A percentile compares a stretch with the other conserved stretches of the same genome.
phyloP scores from a whole-genome alignment of 2,888 invertebrate genomes.

The Nymphalis urticae region DNA sequence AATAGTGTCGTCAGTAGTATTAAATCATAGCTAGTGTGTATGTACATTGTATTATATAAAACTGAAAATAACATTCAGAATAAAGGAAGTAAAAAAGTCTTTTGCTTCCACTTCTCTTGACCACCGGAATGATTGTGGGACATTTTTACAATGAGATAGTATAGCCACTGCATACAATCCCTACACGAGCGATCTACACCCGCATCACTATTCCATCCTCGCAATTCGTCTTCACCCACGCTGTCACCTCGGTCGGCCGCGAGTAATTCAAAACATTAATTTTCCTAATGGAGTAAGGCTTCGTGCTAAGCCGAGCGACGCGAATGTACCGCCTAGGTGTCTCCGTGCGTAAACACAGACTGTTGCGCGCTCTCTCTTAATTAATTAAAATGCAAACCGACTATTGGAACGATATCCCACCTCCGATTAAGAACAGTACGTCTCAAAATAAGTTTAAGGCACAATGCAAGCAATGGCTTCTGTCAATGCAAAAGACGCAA shows the following conservation, averaged over 20 bases:
- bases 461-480: too few relatives aligned
- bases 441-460: too few relatives aligned
- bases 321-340: constrained; percentile 56
- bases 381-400: constrained; percentile 78
- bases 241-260: constrained; percentile 48
- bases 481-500: too few relatives aligned
- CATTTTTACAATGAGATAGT: constrained; percentile 14
- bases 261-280: constrained; percentile 81
- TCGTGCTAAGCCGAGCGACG: constrained; percentile 65
- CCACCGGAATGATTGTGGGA: not conserved
- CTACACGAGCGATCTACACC: constrained; percentile 15
- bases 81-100: not conserved
- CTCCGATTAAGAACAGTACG: too few relatives aligned
- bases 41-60: too few relatives aligned
- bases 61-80: not conserved
- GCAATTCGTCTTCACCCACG: constrained; percentile 50
- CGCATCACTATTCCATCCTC: constrained; percentile 41
- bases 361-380: constrained; percentile 66
- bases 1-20: too few relatives aligned
- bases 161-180: constrained; percentile 13
- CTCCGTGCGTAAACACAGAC: constrained; percentile 70
- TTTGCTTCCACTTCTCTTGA: not conserved
- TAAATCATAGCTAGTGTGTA: too few relatives aligned
- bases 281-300: constrained; percentile 80
- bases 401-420: too few relatives aligned